Percentiles rank a stretch among this genome's conserved stretches.
These are phyloP conservation scores for Halictus quadricinctus DNA, from an alignment of 2,888 invertebrate species.

Conservation along the genomic window DNA sequence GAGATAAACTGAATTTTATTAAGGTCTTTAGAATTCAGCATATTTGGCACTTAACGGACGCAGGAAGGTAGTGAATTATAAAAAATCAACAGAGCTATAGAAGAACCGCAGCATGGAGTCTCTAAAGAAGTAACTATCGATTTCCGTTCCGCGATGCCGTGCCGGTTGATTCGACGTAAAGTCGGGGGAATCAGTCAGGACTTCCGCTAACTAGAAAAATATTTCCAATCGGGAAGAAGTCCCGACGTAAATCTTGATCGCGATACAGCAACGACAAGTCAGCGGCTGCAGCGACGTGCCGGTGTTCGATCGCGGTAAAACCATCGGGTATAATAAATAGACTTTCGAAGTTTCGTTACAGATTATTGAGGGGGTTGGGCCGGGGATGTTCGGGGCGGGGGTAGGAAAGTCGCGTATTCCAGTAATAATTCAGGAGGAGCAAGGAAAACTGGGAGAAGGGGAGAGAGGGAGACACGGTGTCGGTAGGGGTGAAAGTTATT, in stretches of 20 bases:
- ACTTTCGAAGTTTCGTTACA: conserved; percentile 40
- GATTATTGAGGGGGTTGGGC: conserved; percentile 40
- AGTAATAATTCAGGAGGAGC: conserved; percentile 50
- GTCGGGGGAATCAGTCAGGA: neutral
- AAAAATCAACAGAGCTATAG: neutral
- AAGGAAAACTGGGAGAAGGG: neutral
- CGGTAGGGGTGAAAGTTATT: conserved; percentile 59
- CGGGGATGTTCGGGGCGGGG: too few relatives aligned
- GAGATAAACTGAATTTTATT: too few relatives aligned
- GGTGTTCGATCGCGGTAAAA: conserved; percentile 10
- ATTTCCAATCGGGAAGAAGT: conserved; percentile 21
- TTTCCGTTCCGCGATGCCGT: neutral
- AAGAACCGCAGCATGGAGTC: neutral
- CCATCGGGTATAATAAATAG: conserved; percentile 51
- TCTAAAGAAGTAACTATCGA: neutral
- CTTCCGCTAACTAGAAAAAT: conserved; percentile 25
- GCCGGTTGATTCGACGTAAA: neutral
- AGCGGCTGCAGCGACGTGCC: conserved; percentile 10
- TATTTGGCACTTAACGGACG: too few relatives aligned
- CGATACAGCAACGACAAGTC: conserved; percentile 23
- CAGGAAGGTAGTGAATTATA: neutral
- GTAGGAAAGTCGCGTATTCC: conserved; percentile 19
- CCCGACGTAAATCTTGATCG: conserved; percentile 34
- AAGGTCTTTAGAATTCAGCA: too few relatives aligned
- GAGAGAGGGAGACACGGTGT: neutral